Evolutionary conservation across 53 echinoderm and acorn worm species (phyloP).

Genomic region (Zoroaster sp.): DNA sequence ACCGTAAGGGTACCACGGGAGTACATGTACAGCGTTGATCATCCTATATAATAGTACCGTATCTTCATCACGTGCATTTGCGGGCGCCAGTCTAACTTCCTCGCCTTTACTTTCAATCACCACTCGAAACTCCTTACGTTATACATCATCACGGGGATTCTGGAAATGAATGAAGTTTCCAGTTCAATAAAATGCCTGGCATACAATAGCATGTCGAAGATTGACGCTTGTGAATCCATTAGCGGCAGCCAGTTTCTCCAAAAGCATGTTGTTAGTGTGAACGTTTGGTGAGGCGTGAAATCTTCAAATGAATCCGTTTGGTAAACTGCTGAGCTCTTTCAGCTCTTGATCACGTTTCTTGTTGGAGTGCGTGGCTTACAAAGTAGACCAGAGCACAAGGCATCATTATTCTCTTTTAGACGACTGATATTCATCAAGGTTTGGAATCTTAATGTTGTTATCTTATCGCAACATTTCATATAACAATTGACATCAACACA

Average conservation of each 20-base stretch:
- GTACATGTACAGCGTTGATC: background rate
- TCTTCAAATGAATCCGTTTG: background rate
- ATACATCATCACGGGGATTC: background rate
- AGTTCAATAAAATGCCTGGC: background rate
- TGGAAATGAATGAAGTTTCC: background rate
- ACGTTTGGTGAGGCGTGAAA: background rate
- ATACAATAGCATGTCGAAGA: background rate
- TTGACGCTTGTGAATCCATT: conserved; percentile 1
- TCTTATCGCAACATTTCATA: too few relatives aligned
- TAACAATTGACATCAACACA: too few relatives aligned
- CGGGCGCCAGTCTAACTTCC: background rate
- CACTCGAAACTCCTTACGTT: background rate
- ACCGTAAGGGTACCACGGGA: too few relatives aligned
- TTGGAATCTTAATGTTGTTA: too few relatives aligned
- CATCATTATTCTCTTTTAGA: background rate
- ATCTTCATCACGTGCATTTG: background rate
- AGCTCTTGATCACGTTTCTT: background rate
- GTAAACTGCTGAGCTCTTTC: background rate
- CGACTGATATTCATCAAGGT: too few relatives aligned
- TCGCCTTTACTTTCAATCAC: background rate
- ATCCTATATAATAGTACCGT: background rate
- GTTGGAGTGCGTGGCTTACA: background rate
- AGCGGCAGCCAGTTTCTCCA: background rate
- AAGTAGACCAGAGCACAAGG: background rate
- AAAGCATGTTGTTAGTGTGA: background rate